Evolutionary conservation across 2,113 vertebrate genomes (phyloP), one percentile per base, ranked within the genome.

Genomic region (Bolborhynchus lineola): DNA sequence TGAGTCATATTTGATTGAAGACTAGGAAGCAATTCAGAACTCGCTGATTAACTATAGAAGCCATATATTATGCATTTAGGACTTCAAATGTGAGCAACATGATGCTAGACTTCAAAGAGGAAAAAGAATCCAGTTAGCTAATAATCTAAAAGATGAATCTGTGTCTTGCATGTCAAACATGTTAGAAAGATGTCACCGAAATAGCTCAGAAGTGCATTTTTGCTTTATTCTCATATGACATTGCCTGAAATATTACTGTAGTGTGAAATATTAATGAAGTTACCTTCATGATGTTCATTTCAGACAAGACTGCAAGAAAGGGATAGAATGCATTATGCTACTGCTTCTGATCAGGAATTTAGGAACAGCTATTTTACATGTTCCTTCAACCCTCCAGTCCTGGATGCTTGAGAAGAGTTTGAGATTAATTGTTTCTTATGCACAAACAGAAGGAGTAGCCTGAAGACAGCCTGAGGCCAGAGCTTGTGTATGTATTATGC

Each of bases 191-290:
- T 57, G 55, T 46, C 80, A 80, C 78, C 44, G 41, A 89, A 83
- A 50, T 29, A 86, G 21, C 47, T 92, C 55, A 76, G 67, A 93
- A 91, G 41, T 79, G 37, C 37, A 42, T 92, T 95, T 97, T 97
- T 83, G 11, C 47, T 86, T 63, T 88, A 60, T 70, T 92, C 50
- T 80, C 44, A 12, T 37, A 20, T 95, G 72, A 60, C 19, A 18
- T 78, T 90, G 59, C 63, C 52, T 91, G 46, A 96, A 97, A 95
- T 92, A 90, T 91, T 89, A 83, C 67, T 44, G 31, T 86, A 76
- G 4, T 69, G 33, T 91, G 33, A 89, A 95, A 84, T 79, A 85
- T 67, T 92, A 39, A 91, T 59, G 10, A 91, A 59, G 13, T 44
- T 88, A 59, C 19, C 47, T 82, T 90, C 80, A 82, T 41, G 7